Evolutionary conservation across 2,797 vertebrate genomes (phyloP).

Genomic region (Petrocephalus sullivani): DNA sequence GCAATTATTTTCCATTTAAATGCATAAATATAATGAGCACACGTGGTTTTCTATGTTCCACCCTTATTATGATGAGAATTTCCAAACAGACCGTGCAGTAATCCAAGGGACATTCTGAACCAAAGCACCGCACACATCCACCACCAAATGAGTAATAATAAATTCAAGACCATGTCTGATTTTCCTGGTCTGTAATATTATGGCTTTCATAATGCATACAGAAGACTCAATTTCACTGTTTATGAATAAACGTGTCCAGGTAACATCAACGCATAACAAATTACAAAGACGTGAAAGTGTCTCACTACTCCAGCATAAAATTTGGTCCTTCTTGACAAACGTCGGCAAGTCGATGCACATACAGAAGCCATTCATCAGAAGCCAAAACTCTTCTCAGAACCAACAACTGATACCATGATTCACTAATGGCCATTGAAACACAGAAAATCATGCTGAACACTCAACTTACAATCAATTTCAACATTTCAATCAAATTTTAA

Average conservation of each 20-base stretch:
- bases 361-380: not conserved
- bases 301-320: not conserved
- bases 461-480: not conserved
- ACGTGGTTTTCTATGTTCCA: not conserved
- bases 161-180: not conserved
- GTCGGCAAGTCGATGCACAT: not conserved
- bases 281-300: not conserved
- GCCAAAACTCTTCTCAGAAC: not conserved
- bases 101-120: not conserved
- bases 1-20: not conserved
- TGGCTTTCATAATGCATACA: slow-evolving; percentile 20
- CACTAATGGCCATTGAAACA: not conserved
- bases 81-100: not conserved
- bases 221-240: slow-evolving; percentile 13
- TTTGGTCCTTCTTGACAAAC: not conserved
- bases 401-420: not conserved
- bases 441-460: not conserved
- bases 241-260: slow-evolving; percentile 7
- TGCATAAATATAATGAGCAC: not conserved
- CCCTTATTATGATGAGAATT: not conserved
- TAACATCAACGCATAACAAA: not conserved
- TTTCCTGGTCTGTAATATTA: slow-evolving; percentile 15
- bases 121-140: not conserved
- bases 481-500: not conserved
- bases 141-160: not conserved